These are phyloP conservation scores for Eulemur mongoz DNA, from an alignment of 2,797 vertebrate species.

Conservation along the genomic window DNA sequence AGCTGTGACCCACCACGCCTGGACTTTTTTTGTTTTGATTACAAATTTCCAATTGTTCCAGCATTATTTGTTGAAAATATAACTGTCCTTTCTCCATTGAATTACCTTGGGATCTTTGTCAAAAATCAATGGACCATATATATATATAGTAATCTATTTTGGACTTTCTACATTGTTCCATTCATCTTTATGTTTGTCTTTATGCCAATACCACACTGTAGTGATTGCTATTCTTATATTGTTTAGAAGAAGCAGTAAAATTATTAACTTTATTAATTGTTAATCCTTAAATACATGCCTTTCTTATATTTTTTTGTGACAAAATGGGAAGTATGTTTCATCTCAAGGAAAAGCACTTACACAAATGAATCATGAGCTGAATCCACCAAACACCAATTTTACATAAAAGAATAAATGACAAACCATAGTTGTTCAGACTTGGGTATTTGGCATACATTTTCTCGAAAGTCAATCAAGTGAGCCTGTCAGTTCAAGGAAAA, in stretches of 20 bases:
- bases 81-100: not conserved
- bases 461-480: constrained; percentile 10
- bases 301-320: not conserved
- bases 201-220: not conserved
- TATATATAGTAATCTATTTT: not conserved
- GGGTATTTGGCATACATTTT: not conserved
- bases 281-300: not conserved
- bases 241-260: not conserved
- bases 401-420: constrained; percentile 22
- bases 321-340: not conserved
- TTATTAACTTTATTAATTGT: not conserved
- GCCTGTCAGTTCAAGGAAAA: not conserved
- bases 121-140: not conserved
- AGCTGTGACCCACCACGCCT: too few relatives aligned
- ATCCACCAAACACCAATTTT: not conserved
- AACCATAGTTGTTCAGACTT: not conserved
- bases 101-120: not conserved
- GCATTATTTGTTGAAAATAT: not conserved
- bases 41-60: not conserved
- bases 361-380: not conserved
- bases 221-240: not conserved
- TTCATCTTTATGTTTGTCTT: not conserved
- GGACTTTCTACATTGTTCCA: not conserved
- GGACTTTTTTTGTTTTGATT: not conserved
- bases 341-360: not conserved